Base-by-base conservation (phyloP, 2,888 invertebrate genomes). In the Caenorhabditis imperialis region DNA sequence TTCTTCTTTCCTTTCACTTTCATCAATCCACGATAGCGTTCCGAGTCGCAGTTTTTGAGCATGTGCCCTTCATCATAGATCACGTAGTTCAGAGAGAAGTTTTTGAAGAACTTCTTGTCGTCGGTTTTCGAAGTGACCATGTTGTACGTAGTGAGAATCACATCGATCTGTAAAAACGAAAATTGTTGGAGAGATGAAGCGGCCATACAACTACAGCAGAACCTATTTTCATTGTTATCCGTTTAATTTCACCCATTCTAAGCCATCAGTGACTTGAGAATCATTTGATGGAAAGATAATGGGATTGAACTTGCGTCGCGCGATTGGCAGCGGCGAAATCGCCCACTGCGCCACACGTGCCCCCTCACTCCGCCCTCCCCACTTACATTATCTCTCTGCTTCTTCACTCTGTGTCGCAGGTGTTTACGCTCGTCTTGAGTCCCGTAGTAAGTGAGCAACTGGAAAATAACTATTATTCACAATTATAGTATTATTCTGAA, bases 21-120 rank as follows among this genome's bases (percentile, higher is more conserved):
- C 81, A 83, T 84, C 67, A 84, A 61, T 51, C 74, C 80, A 47
- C 65, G 65, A 58, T 83, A 85, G 18, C 97, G 91, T 85, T 93
- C 92, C 0, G 96, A 95, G 60, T 93, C 92, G 95, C 97, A 97
- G 88, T 97, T 98, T 89, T 98, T 98, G 35, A 98, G 90, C 95
- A 97, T 96, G 88, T 98, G 97, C 1, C 83, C 85, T 57, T 98
- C 98, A 89, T 98, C 98, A 88, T 96, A 96, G 22, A 98, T 91
- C 0, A 96, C 94, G 88, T 96, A 97, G 88, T 95, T 93, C 89
- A 96, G 92, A 47, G 70, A 71, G 45, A 78, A 80, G 62, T 80
- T 93, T 37, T 95, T 93, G 69, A 95, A 92, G 88, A 97, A 94
- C 91, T 94, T 92, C 88, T 94, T 93, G 69, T 95, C 93, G 86